Conservation (phyloP, 2,113 vertebrate genomes). For the Rhipidura dahli region DNA sequence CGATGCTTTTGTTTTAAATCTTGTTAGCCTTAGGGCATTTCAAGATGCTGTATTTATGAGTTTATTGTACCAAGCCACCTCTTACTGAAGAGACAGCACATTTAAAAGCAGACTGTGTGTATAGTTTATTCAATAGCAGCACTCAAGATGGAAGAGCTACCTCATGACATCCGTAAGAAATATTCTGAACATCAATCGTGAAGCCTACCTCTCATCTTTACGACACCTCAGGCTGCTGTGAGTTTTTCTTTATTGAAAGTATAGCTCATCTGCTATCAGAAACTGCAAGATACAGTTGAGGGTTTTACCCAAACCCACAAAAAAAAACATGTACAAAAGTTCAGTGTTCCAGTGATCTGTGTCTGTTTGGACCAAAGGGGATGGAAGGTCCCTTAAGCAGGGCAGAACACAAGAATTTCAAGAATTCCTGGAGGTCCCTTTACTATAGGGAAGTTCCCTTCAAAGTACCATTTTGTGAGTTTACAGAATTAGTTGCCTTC, state of each 20-base stretch:
- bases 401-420: not conserved
- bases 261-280: not conserved
- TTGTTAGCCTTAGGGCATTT: not conserved
- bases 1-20: not conserved
- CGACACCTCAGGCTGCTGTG: not conserved
- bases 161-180: not conserved
- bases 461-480: not conserved
- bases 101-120: not conserved
- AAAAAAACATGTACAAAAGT: not conserved
- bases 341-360: not conserved
- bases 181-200: not conserved
- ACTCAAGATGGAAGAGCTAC: not conserved
- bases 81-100: not conserved
- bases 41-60: not conserved
- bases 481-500: not conserved
- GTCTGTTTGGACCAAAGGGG: not conserved
- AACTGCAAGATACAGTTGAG: not conserved
- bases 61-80: not conserved
- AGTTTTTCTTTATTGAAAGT: not conserved
- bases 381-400: not conserved
- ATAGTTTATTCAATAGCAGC: not conserved
- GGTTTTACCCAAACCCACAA: not conserved
- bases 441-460: not conserved
- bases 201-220: slow-evolving; percentile 10
- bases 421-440: not conserved